Base-by-base conservation (phyloP, 1,140 invertebrate species). In the Drosophila bocki region DNA sequence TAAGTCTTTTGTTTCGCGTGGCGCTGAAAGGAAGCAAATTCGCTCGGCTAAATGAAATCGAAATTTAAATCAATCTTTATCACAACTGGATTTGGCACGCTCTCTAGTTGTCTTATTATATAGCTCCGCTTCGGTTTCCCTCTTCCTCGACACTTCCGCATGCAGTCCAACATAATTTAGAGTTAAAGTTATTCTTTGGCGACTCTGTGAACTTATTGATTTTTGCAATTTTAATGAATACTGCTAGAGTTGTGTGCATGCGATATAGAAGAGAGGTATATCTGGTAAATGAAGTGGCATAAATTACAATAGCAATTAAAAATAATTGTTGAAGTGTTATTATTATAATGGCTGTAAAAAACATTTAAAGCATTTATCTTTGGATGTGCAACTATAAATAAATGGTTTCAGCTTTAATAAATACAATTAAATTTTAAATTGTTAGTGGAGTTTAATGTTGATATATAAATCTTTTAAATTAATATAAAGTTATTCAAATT, bases 11-110 rank as follows among this genome's bases (percentile, higher is more conserved):
- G 84, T 85, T 91, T 85, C 59, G 84, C 59, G 62, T 70, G 68
- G 47, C 72, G 51, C 78, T 50, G 80, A 75, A 85, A 88, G 80
- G 80, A 87, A 78, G 75, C 75, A 62, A 60, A 54, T 60, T 72
- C 69, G 69, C 37, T 71, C 48, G 44, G 67, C 54, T 71, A 47
- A 82, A 79, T 48, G 53, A 60, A 87, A 56, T 62, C 53, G 53
- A 79, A 61, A 63, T 75, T 68, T 75, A 75, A 69, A 82, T 86
- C 68, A 82, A 82, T 86, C 82, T 85, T 82, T 78, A 82, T 82
- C 69, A 82, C 77, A 90, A 85, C 85, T 90, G 81, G 85, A 88
- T 90, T 90, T 85, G 80, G 85, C 78, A 90, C 75, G 85, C 78
- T 58, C 76, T 79, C 70, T 64, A 71, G 51, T 45, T 45, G 72